phyloP scores from a whole-genome alignment of 1,140 invertebrate genomes.

The Drosophila biarmipes region DNA sequence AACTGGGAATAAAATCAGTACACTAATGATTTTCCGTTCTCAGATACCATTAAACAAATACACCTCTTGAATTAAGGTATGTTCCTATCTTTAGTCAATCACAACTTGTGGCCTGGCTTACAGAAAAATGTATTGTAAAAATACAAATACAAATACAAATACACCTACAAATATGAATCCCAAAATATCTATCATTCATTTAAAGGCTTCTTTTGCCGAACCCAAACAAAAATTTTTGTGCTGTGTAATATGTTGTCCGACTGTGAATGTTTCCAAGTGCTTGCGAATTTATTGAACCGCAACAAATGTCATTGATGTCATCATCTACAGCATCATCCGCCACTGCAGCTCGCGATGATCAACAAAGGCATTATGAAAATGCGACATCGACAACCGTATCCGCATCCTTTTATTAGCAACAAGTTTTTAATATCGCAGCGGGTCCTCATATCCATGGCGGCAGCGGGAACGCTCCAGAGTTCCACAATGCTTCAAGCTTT shows the following conservation, averaged over 20 bases:
- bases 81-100: too few relatives aligned
- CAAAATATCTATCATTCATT: too few relatives aligned
- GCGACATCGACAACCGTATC: constrained; percentile 48
- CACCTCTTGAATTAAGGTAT: too few relatives aligned
- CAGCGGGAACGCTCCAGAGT: constrained; percentile 1
- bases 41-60: too few relatives aligned
- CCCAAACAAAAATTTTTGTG: too few relatives aligned
- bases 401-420: constrained; percentile 77
- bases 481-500: constrained; percentile 53
- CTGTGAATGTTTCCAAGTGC: constrained; percentile 43
- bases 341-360: constrained; percentile 36
- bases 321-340: constrained; percentile 41
- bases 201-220: too few relatives aligned
- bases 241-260: too few relatives aligned
- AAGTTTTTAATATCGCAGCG: constrained; percentile 79
- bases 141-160: too few relatives aligned
- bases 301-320: constrained; percentile 82
- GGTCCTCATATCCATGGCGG: constrained; percentile 49
- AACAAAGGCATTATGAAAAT: constrained; percentile 30
- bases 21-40: too few relatives aligned
- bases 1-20: constrained; percentile 6
- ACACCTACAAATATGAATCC: too few relatives aligned
- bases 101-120: too few relatives aligned
- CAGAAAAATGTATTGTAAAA: too few relatives aligned
- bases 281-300: constrained; percentile 82